Evolutionary conservation across 2,797 vertebrate genomes (phyloP), one percentile per base, ranked within the genome.

Genomic region (Gymnothorax javanicus): DNA sequence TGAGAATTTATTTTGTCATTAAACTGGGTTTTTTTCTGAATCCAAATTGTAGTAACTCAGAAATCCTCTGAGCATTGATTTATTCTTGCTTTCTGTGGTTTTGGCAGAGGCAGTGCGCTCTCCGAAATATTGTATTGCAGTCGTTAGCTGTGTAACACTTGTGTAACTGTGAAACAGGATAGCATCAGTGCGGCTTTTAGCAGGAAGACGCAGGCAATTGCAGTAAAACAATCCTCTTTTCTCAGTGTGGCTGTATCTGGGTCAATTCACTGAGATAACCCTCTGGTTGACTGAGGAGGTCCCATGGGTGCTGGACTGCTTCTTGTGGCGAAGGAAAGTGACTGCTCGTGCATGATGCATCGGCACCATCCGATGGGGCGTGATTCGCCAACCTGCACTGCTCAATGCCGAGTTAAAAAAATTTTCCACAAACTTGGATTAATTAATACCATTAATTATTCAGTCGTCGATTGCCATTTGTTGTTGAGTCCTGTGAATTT

Each of bases 231-330:
- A 81, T 23, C 77, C 52, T 17, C 33, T 33, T 81, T 81, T 56
- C 20, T 20, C 77, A 81, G 77, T 23, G 52, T 87, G 86, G 86
- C 89, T 93, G 91, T 95, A 95, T 94, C 93, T 94, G 93, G 94
- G 95, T 93, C 94, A 87, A 71, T 75, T 23, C 86, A 89, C 91
- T 94, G 93, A 93, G 90, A 90, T 92, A 92, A 89, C 93, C 93
- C 94, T 89, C 91, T 91, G 91, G 89, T 93, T 94, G 93, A 86
- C 90, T 82, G 92, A 93, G 85, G 89, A 27, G 89, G n/a, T 56
- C 94, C 83, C 92, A 15, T 64, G 95, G 94, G 96, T 95, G 91
- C 93, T 96, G 95, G 93, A 88, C 95, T 95, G 92, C 86, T 95
- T 96, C 87, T 93, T 90, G 88, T 89, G 93, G n/a, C 89, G 91